A percentile compares a stretch with the other conserved stretches of the same genome.
phyloP scores from a whole-genome alignment of 2,113 vertebrate species.

The Cebidichthys violaceus region DNA sequence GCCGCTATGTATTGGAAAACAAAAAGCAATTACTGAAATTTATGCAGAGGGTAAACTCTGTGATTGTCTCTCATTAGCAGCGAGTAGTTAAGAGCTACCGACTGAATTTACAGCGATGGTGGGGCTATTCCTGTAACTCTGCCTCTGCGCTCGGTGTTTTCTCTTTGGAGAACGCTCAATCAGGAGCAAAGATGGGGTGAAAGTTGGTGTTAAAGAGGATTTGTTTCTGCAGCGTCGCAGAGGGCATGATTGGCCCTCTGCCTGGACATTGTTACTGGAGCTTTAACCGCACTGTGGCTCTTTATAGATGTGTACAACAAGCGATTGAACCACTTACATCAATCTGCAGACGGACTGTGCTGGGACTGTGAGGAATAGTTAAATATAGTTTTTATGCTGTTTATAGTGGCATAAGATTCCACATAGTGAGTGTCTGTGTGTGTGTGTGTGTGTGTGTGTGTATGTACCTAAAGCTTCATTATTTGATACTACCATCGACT shows the following conservation, averaged over 20 bases:
- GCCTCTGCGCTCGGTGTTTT: constrained; percentile 2
- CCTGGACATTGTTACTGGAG: constrained; percentile 57
- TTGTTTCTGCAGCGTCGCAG: constrained; percentile 53
- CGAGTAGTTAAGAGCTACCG: constrained; percentile 65
- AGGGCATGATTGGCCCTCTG: constrained; percentile 57
- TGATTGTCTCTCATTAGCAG: constrained; percentile 76
- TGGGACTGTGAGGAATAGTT: constrained; percentile 7
- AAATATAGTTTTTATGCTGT: constrained; percentile 3
- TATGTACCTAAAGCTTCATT: constrained; percentile 4
- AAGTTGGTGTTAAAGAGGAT: constrained; percentile 53
- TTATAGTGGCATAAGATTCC: neutral
- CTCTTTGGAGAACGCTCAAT: constrained; percentile 54
- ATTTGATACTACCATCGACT: neutral
- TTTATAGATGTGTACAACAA: constrained; percentile 48
- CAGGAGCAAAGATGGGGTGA: constrained; percentile 41
- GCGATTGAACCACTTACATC: constrained; percentile 34
- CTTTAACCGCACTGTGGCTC: constrained; percentile 31
- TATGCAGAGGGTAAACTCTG: constrained; percentile 68
- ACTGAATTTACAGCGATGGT: constrained; percentile 49
- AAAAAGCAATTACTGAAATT: constrained; percentile 80
- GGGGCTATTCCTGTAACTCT: constrained; percentile 31
- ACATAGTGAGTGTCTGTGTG: neutral
- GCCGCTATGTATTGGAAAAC: constrained; percentile 63
- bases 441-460: neutral
- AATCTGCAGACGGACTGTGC: constrained; percentile 31